Evolutionary conservation across 2,888 invertebrate genomes (phyloP).

Genomic region (Troides aeacus): DNA sequence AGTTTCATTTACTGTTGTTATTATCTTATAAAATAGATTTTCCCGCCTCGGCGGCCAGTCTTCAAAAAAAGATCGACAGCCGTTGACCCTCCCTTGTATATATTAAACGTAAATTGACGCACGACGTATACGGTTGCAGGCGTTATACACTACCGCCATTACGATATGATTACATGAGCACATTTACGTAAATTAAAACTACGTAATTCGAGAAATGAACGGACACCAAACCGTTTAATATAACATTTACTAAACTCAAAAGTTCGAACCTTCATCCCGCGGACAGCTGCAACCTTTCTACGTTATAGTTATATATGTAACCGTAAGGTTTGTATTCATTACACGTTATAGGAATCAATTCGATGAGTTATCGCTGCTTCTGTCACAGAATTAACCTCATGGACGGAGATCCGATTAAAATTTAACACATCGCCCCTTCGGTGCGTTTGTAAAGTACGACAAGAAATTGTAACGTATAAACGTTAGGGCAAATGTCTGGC

Average conservation of each 20-base stretch:
- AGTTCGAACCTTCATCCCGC: background rate
- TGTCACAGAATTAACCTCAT: slow-evolving; percentile 47
- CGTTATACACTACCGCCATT: slow-evolving; percentile 29
- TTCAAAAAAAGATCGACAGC: slow-evolving; percentile 34
- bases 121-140: slow-evolving; percentile 37
- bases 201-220: slow-evolving; percentile 16
- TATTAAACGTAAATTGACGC: slow-evolving; percentile 26
- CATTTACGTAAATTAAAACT: slow-evolving; percentile 12
- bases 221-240: slow-evolving; percentile 19
- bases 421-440: slow-evolving; percentile 37
- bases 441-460: slow-evolving; percentile 26
- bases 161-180: slow-evolving; percentile 42
- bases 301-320: background rate
- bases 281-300: background rate
- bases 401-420: slow-evolving; percentile 63
- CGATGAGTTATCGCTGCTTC: slow-evolving; percentile 23
- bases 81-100: slow-evolving; percentile 30
- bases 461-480: background rate
- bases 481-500: slow-evolving; percentile 18
- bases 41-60: slow-evolving; percentile 35
- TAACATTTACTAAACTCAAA: background rate
- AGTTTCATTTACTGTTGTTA: no score
- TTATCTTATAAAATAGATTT: slow-evolving; percentile 32
- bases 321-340: slow-evolving; percentile 1
- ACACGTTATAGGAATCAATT: slow-evolving; percentile 19